Base-by-base conservation (phyloP, 2,888 invertebrate species). In the Diploptera punctata region DNA sequence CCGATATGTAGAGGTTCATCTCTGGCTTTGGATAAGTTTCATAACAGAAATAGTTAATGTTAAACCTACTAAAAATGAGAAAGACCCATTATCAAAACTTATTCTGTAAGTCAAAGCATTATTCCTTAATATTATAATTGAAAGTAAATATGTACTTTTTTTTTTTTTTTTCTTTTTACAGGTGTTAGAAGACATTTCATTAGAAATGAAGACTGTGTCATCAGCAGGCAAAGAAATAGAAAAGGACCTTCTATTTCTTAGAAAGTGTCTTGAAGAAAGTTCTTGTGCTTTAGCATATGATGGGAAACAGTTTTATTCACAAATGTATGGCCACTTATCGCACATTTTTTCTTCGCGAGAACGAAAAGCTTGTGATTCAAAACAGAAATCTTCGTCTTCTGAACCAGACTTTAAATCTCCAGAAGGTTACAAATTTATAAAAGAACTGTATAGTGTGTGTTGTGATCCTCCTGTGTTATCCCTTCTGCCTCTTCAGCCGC, bases 271-370 rank as follows among this genome's bases (percentile, higher is more conserved):
- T 73, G 90, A 91, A 82, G 86, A 87, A 0, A 89, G 92, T 77
- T 88, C 91, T 4, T 88, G 88, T 78, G 91, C 93, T 18, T 83
- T 96, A 69, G 90, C 90, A 78, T 92, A 93, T 77, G 95, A 95
- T 81, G 93, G 93, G 38, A 86, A 90, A 78, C 95, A 96, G 82
- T 90, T 95, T 78, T 93, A 91, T 78, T 90, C 94, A 2, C 89
- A 94, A 75, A 83, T 91, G 75, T 87, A 83, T 57, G 83, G 83
- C 5, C 80, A 84, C 52, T 78, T 85, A 18, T 67, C 71, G 5
- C 9, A 44, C 29, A 29, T 68, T 21, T 61, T 52, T 26, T n/a
- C 31, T 54, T 33, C 57, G 26, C 29, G n/a, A 13, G 29, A 31
- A 29, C n/a, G 29, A 5, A 57, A 57, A 16, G 21, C 18, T 5